phyloP scores from a whole-genome alignment of 2,888 invertebrate genomes.

The Watsonalla binaria region DNA sequence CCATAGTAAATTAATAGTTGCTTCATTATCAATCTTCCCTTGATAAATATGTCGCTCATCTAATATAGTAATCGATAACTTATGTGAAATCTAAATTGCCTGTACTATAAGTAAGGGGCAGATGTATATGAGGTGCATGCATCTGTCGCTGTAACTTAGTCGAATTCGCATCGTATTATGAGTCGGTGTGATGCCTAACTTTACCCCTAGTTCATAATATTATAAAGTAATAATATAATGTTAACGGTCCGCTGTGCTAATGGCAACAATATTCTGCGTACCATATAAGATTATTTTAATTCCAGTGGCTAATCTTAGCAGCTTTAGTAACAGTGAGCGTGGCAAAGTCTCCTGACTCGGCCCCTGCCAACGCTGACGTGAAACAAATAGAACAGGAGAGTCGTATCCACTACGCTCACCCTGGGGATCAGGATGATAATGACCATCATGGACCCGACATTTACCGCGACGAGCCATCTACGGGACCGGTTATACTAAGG shows the following conservation, averaged over 20 bases:
- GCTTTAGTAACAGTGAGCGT: neutral
- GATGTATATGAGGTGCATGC: too few relatives aligned
- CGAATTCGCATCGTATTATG: too few relatives aligned
- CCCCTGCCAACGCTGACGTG: neutral
- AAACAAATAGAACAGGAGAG: neutral
- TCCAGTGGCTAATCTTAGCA: constrained; percentile 26
- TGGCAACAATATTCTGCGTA: neutral
- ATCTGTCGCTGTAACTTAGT: too few relatives aligned
- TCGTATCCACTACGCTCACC: neutral
- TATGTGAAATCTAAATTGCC: neutral
- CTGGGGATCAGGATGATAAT: neutral
- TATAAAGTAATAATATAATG: neutral
- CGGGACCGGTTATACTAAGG: constrained; percentile 29
- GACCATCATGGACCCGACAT: constrained; percentile 6
- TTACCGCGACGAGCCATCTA: constrained; percentile 12
- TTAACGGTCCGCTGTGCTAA: neutral
- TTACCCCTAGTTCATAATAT: too few relatives aligned
- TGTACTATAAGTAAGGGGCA: too few relatives aligned
- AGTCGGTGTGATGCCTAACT: too few relatives aligned
- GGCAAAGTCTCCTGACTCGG: constrained; percentile 11
- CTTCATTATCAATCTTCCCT: too few relatives aligned
- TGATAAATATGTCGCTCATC: too few relatives aligned
- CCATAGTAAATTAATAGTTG: too few relatives aligned
- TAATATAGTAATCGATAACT: neutral
- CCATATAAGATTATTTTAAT: constrained; percentile 1